Evolutionary conservation across 2,113 vertebrate species (phyloP), one percentile per base, ranked within the genome.

Genomic region (Antennarius striatus): DNA sequence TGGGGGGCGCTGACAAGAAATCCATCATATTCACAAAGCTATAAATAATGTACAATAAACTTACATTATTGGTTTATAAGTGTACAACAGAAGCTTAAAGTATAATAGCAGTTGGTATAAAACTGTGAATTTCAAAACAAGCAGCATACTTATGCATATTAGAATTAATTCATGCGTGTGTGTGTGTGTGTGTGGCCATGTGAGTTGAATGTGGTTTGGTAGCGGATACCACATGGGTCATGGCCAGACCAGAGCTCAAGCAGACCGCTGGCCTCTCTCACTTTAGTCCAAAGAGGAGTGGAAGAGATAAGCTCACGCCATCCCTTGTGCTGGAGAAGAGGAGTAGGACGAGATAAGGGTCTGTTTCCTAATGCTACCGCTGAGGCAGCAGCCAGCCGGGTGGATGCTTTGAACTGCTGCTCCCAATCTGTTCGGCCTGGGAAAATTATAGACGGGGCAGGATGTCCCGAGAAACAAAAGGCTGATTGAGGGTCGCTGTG

Each of bases 381-480:
- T 63, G 61, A 79, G 86, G 83, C 82, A 73, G 86, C 64, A 83
- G 85, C 77, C 75, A 69, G 56, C 63, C 61, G 68, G 82, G 87
- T 84, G 90, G 86, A 86, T 29, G 75, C 89, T 91, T 89, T 91
- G 86, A 91, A 89, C 80, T 71, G 62, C 68, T 53, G 66, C 86
- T 84, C 49, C 1, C 86, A 86, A 88, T 90, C 89, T 83, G 56
- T 79, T 85, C 79, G 71, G 84, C 85, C 84, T 90, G 89, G 88
- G 88, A 91, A 91, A 89, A 86, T 89, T 86, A 89, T 77, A 81
- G 79, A 85, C 28, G 42, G 66, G 71, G 75, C 75, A 66, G 66
- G 74, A 79, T 73, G 80, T 84, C 82, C 86, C 61, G 59, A 80
- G 83, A 85, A 86, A 90, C 88, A 90, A 87, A 90, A 77, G 86